Evolutionary conservation across 1,140 invertebrate genomes (phyloP).

Genomic region (Pomacea maculata): DNA sequence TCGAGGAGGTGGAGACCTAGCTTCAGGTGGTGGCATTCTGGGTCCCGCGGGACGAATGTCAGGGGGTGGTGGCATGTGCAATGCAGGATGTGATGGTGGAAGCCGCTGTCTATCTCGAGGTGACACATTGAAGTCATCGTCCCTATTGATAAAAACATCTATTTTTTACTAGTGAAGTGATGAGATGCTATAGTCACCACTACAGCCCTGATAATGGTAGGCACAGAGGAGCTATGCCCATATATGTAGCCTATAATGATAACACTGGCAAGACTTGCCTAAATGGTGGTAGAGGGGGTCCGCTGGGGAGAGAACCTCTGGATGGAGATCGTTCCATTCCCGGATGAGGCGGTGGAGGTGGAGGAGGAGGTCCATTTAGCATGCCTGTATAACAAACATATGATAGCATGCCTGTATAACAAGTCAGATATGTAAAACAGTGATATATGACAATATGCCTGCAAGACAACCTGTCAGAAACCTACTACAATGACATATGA

Average conservation of each 20-base stretch:
- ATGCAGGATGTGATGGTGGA: constrained; percentile 27
- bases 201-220: not conserved
- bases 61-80: constrained; percentile 2
- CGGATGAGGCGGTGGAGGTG: constrained; percentile 30
- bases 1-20: constrained; percentile 33
- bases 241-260: not conserved
- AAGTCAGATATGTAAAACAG: too few species aligned
- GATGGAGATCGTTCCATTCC: constrained; percentile 47
- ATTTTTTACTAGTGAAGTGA: not conserved
- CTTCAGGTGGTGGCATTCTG: constrained; percentile 30
- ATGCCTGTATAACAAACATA: constrained; percentile 30
- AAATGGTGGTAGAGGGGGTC: constrained; percentile 29
- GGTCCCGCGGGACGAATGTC: constrained; percentile 18
- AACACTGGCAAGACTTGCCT: constrained; percentile 5
- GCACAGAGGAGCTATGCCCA: not conserved
- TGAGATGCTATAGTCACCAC: not conserved
- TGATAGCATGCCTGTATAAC: not conserved
- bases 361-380: constrained; percentile 46
- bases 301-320: constrained; percentile 26
- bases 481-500: too few species aligned
- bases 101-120: constrained; percentile 28
- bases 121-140: constrained; percentile 38
- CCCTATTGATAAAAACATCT: constrained; percentile 20
- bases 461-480: too few species aligned
- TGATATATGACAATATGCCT: too few species aligned